These are phyloP conservation scores for Hippocampus barbouri DNA, from an alignment of 2,113 vertebrate species.

Conservation along the genomic window DNA sequence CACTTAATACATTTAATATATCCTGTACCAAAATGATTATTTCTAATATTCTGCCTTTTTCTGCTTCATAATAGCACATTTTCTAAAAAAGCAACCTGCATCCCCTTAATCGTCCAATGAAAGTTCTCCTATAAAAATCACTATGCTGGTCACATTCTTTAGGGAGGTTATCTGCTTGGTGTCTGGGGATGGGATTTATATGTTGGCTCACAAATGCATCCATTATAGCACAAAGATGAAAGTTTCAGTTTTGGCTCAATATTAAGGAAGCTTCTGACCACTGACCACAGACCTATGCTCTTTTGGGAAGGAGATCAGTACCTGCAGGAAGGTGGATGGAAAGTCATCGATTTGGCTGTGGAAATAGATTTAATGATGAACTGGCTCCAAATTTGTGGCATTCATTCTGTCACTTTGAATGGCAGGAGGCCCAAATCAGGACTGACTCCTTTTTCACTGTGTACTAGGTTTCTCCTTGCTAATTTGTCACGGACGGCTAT, in stretches of 20 bases:
- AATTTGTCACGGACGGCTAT: constrained; percentile 60
- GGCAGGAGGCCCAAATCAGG: constrained; percentile 42
- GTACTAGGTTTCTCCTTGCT: constrained; percentile 27
- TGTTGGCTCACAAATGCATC: background rate
- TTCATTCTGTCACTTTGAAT: constrained; percentile 47
- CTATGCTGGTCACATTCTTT: background rate
- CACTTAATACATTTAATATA: constrained; percentile 42
- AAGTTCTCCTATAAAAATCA: background rate
- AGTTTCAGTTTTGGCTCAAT: constrained; percentile 50
- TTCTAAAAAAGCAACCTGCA: background rate
- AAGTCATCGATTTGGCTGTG: constrained; percentile 22
- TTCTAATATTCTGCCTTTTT: background rate
- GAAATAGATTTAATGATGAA: constrained; percentile 51
- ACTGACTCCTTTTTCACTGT: constrained; percentile 45
- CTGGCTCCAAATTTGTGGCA: constrained; percentile 30
- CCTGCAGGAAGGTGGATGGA: constrained; percentile 25
- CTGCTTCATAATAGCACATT: background rate
- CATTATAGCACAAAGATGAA: constrained; percentile 37
- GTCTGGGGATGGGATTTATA: constrained; percentile 4
- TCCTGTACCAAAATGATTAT: background rate
- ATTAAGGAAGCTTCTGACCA: constrained; percentile 14
- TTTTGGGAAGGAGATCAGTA: constrained; percentile 21
- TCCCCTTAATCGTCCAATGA: background rate
- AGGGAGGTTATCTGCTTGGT: background rate
- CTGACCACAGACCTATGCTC: constrained; percentile 34